A percentile compares a stretch with the other conserved stretches of the same genome.
phyloP scores from a whole-genome alignment of 1,140 invertebrate species.

The Drosophila burlai region DNA sequence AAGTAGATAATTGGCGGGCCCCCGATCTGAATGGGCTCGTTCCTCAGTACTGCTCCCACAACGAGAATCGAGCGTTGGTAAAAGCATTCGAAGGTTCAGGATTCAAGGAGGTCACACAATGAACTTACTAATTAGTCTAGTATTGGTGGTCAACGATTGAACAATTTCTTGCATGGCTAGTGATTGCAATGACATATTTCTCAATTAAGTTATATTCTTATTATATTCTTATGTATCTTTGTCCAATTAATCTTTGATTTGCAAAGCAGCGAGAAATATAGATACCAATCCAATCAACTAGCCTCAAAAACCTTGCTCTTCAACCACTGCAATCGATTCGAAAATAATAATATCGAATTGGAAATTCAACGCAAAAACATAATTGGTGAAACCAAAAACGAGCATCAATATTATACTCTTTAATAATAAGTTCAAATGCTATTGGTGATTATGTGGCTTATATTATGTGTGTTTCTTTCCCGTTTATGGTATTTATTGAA shows the following conservation, averaged over 20 bases:
- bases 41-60: constrained; percentile 34
- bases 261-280: neutral
- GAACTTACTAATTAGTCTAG: constrained; percentile 29
- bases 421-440: constrained; percentile 29
- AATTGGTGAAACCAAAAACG: constrained; percentile 29
- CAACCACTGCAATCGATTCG: constrained; percentile 21
- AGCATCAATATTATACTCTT: constrained; percentile 24
- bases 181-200: neutral
- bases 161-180: neutral
- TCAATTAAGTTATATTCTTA: neutral
- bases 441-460: constrained; percentile 28
- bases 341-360: constrained; percentile 34
- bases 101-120: constrained; percentile 28
- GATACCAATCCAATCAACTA: neutral
- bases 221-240: neutral
- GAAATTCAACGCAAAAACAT: constrained; percentile 23
- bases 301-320: constrained; percentile 1
- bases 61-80: constrained; percentile 35
- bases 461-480: constrained; percentile 55
- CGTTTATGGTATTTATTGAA: constrained; percentile 50
- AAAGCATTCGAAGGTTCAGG: constrained; percentile 10
- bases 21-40: constrained; percentile 57
- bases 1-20: constrained; percentile 67
- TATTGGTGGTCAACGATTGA: constrained; percentile 13
- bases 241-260: neutral